These are phyloP conservation scores for Channallabes apus DNA, from an alignment of 2,797 vertebrate species.

Conservation along the genomic window DNA sequence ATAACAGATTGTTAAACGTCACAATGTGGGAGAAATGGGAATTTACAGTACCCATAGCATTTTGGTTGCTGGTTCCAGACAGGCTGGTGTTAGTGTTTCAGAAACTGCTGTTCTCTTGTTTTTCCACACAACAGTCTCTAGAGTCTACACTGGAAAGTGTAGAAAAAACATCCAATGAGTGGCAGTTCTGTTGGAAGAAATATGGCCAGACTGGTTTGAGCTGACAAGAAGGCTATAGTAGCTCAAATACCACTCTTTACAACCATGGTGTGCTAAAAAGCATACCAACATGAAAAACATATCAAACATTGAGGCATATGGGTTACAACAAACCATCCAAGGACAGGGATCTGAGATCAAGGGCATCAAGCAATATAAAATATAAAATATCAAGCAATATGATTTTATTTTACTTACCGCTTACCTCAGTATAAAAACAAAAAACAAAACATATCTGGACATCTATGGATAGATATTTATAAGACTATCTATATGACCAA, in stretches of 20 bases:
- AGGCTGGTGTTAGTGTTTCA: neutral
- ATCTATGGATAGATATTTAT: neutral
- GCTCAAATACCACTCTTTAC: neutral
- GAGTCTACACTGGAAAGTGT: neutral
- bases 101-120: neutral
- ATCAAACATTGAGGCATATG: no score
- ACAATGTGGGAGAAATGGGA: neutral
- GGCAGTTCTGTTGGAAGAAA: neutral
- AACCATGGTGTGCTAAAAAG: neutral
- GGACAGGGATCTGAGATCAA: neutral
- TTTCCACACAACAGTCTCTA: neutral
- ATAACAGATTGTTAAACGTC: neutral
- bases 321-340: no score
- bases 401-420: neutral
- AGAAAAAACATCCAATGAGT: neutral
- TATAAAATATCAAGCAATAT: neutral
- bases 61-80: neutral
- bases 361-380: no score
- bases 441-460: neutral
- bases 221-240: neutral
- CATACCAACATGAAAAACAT: neutral
- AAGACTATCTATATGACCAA: conserved; percentile 2
- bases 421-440: neutral
- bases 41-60: neutral
- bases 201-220: neutral